phyloP scores from a whole-genome alignment of 2,797 vertebrate genomes.

The Emys orbicularis region DNA sequence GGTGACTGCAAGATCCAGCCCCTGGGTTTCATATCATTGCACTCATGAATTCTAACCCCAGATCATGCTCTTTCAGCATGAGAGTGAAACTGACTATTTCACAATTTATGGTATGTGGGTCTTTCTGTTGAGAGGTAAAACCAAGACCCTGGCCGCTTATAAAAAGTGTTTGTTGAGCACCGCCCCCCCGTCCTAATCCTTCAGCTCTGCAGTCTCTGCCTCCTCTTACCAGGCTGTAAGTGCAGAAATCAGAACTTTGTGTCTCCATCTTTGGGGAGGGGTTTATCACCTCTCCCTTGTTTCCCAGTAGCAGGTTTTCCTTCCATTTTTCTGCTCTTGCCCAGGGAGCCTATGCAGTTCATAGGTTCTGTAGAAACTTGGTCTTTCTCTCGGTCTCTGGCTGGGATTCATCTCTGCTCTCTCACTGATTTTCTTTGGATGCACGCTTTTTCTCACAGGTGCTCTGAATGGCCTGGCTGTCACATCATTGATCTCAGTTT shows the following conservation, averaged over 20 bases:
- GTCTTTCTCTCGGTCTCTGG: not conserved
- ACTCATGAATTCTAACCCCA: not conserved
- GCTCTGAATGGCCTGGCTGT: not conserved
- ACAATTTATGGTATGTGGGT: not conserved
- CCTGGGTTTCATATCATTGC: not conserved
- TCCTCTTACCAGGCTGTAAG: not conserved
- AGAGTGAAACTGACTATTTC: not conserved
- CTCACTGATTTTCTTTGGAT: not conserved
- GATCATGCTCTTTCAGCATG: not conserved
- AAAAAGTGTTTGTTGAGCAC: not conserved
- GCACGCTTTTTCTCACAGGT: not conserved
- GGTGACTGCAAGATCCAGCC: not conserved
- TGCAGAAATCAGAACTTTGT: not conserved
- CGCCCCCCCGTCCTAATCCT: not conserved
- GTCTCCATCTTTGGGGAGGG: not conserved
- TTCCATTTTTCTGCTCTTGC: not conserved
- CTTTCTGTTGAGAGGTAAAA: not conserved
- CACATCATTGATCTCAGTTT: not conserved
- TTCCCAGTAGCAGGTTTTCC: not conserved
- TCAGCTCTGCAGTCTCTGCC: not conserved
- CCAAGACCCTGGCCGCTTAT: not conserved
- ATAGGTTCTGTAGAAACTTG: not conserved
- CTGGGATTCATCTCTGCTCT: not conserved
- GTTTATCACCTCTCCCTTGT: not conserved
- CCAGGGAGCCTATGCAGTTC: not conserved